A percentile compares a stretch with the other conserved stretches of the same genome.
phyloP scores from a whole-genome alignment of 2,797 vertebrate species.

The Leptodactylus fallax region DNA sequence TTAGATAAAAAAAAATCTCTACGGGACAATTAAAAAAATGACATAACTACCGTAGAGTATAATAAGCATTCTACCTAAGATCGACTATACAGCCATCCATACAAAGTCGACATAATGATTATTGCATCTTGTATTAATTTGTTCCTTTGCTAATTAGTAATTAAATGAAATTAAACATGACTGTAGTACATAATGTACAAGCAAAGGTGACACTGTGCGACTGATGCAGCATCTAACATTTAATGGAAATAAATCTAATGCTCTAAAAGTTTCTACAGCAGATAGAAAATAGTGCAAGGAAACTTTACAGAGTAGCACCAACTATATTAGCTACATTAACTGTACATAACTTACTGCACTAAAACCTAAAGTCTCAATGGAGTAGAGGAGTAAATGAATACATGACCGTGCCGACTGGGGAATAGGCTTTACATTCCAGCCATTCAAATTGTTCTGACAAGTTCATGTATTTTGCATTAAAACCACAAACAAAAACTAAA shows the following conservation, averaged over 20 bases:
- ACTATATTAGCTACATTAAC: constrained; percentile 38
- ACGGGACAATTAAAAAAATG: no score
- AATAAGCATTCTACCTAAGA: not conserved
- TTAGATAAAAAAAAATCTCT: no score
- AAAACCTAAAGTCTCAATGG: constrained; percentile 34
- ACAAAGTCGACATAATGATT: not conserved
- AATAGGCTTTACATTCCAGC: constrained; percentile 43
- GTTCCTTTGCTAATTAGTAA: not conserved
- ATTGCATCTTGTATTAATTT: not conserved
- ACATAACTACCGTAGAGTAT: no score
- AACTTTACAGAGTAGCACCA: constrained; percentile 63
- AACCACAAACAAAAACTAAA: constrained; percentile 52
- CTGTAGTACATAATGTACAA: not conserved
- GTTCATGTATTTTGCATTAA: constrained; percentile 46
- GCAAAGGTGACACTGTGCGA: not conserved
- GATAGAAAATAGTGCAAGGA: not conserved
- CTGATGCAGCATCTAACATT: not conserved
- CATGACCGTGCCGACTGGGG: constrained; percentile 28
- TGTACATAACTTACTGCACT: constrained; percentile 53
- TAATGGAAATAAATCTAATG: not conserved
- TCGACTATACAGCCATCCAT: not conserved
- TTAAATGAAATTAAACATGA: not conserved
- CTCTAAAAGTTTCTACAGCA: not conserved
- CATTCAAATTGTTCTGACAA: constrained; percentile 60
- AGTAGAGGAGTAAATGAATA: constrained; percentile 36